phyloP scores from a whole-genome alignment of 2,888 invertebrate species.

The Nomada fabriciana region DNA sequence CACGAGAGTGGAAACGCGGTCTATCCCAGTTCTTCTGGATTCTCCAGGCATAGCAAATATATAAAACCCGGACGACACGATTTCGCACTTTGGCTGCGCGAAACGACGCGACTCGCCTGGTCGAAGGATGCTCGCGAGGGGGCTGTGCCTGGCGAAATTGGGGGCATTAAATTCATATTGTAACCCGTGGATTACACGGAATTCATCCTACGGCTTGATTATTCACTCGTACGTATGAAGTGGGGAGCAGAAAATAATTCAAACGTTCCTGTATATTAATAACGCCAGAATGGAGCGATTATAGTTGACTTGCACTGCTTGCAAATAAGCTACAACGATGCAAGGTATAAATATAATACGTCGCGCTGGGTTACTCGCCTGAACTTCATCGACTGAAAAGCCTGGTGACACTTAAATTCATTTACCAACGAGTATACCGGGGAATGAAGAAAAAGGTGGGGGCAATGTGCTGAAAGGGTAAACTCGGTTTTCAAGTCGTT shows the following conservation, averaged over 20 bases:
- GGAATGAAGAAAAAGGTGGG: not conserved
- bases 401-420: not conserved
- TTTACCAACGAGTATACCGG: not conserved
- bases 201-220: not conserved
- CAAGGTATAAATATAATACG: not conserved
- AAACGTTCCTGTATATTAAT: too few relatives aligned
- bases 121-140: conserved; percentile 38
- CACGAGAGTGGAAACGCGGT: conserved; percentile 34
- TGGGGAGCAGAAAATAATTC: not conserved
- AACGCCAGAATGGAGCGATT: not conserved
- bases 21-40: conserved; percentile 58
- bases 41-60: conserved; percentile 56
- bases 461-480: too few relatives aligned
- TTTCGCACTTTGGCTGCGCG: conserved; percentile 74
- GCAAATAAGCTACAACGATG: not conserved
- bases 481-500: conserved; percentile 16
- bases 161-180: conserved; percentile 56
- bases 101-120: conserved; percentile 25
- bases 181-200: not conserved
- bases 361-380: not conserved
- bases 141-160: conserved; percentile 38
- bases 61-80: conserved; percentile 74
- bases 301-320: conserved; percentile 10
- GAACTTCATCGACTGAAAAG: not conserved
- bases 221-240: too few relatives aligned